Percentiles rank a stretch among this genome's conserved stretches.
Evolutionary conservation across 2,888 invertebrate genomes (phyloP).

Genomic region (Minunthozetes semirufus): DNA sequence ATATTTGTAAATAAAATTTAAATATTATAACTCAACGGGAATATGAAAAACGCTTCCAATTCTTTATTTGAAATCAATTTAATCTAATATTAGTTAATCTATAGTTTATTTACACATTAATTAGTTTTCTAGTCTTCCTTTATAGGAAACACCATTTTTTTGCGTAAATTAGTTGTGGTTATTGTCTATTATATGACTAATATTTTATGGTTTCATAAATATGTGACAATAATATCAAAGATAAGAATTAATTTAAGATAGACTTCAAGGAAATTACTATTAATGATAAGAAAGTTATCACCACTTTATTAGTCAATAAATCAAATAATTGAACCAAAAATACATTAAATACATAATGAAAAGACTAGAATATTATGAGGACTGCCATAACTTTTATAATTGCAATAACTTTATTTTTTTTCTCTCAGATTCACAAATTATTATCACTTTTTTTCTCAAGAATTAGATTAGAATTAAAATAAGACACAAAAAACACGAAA

Average conservation of each 20-base stretch:
- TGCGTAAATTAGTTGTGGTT: no score
- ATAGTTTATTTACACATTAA: no score
- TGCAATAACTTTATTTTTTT: no score
- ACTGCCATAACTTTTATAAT: not conserved
- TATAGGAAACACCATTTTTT: no score
- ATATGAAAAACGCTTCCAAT: not conserved
- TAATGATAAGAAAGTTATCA: slow-evolving; percentile 8
- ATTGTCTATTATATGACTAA: no score
- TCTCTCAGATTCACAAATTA: not conserved
- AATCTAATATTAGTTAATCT: no score
- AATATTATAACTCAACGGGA: not conserved
- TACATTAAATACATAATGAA: slow-evolving; percentile 4
- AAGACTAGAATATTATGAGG: not conserved
- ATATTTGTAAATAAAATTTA: not conserved
- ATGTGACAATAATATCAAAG: no score
- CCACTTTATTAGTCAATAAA: slow-evolving; percentile 1
- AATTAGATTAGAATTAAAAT: not conserved
- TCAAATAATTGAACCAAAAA: not conserved
- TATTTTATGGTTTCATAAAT: no score
- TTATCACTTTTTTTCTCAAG: slow-evolving; percentile 12
- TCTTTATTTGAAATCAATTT: no score
- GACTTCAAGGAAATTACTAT: not conserved
- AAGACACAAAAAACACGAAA: not conserved
- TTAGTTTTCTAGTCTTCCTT: no score
- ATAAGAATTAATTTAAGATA: no score